phyloP scores from a whole-genome alignment of 1,140 invertebrate genomes.

The Zaprionus kolodkinae region DNA sequence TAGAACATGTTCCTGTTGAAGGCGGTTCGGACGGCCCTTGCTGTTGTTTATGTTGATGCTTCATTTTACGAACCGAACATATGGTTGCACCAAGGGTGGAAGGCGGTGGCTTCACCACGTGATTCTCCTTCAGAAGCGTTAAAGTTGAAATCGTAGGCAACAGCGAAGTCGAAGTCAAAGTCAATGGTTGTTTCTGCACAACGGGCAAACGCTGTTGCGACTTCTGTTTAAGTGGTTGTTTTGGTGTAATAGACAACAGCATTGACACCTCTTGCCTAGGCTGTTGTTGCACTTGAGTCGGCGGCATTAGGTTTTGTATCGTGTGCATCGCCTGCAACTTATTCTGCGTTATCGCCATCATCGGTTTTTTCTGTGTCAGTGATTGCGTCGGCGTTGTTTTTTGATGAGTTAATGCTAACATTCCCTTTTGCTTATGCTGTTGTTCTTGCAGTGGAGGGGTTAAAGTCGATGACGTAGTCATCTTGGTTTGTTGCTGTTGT shows the following conservation, averaged over 20 bases:
- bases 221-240: conserved; percentile 19
- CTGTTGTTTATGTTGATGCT: conserved; percentile 13
- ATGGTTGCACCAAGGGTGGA: conserved; percentile 14
- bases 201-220: conserved; percentile 6
- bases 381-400: conserved; percentile 2
- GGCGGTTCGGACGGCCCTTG: not conserved
- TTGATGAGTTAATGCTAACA: not conserved
- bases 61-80: conserved; percentile 1
- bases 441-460: conserved; percentile 8
- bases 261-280: not conserved
- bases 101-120: conserved; percentile 15
- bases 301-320: not conserved
- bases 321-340: not conserved
- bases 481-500: conserved; percentile 1
- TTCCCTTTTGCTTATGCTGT: not conserved
- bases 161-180: not conserved
- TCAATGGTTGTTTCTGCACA: conserved; percentile 7
- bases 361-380: conserved; percentile 1
- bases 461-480: not conserved
- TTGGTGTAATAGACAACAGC: conserved; percentile 13
- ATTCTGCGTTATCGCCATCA: conserved; percentile 14
- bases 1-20: not conserved
- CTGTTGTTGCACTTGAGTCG: conserved; percentile 17
- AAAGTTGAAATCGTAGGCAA: not conserved
- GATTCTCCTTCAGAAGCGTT: conserved; percentile 6